Evolutionary conservation across 2,888 invertebrate genomes (phyloP), one percentile per base, ranked within the genome.

Genomic region (Deilephila elpenor): DNA sequence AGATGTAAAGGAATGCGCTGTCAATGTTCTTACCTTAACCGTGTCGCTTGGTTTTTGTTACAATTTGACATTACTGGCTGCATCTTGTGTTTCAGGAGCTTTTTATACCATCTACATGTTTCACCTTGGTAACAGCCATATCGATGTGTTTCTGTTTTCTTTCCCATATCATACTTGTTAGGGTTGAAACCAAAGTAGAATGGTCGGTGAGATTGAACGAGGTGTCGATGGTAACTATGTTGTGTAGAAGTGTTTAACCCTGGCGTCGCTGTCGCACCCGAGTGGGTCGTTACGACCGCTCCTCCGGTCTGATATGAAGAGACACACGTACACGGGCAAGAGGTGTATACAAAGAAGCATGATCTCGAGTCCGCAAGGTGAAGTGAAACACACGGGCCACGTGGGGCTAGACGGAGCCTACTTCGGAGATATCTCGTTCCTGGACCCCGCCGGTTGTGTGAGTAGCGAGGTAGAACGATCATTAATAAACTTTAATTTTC

Each of bases 291-390:
- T 89, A 51, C 89, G 93, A 75, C 87, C 96, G 1, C 82, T 94
- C 14, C 85, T 91, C 76, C 92, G 96, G 59, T 92, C 93, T 5
- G 96, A 96, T 79, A 93, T 95, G 62, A 94, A 92, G 79, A 85
- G 94, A 17, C 93, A 93, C 79, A 93, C 94, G 11, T 91, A 88
- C 80, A 95, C 95, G 20, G 95, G 95, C 82, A 96, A 96, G 85
- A 93, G 97, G 72, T 96, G 97, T 79, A 95, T 98, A 73, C 96
- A 97, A 75, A 96, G 98, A 11, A 98, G 97, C 88, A 98, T 99
- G 99, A 99, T 99, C 84, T 99, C 99, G 70, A 97, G 98, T 75
- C 99, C 99, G 0, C 99, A 99, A 89, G 99, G 98, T 59, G 99
- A 99, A 89, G 96, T 99, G 29, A 98, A 99, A 84, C 99, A 99